These are phyloP conservation scores for Paradoxurus hermaphroditus DNA, from an alignment of 2,113 vertebrate species.

Conservation along the genomic window DNA sequence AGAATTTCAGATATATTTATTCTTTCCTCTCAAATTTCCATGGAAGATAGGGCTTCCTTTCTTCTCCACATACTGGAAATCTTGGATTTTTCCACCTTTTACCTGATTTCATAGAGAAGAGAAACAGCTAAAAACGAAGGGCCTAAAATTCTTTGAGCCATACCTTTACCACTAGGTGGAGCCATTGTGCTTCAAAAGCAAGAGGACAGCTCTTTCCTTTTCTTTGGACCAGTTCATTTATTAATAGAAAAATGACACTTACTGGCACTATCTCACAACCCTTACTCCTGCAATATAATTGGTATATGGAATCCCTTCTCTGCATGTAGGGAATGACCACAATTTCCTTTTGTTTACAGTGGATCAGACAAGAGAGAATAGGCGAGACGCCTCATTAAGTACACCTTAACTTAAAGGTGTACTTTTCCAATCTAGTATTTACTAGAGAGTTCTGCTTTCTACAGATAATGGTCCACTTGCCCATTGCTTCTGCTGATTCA, in stretches of 20 bases:
- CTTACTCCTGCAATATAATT: neutral
- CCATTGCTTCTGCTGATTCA: neutral
- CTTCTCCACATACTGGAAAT: neutral
- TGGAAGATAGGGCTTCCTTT: neutral
- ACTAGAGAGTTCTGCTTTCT: neutral
- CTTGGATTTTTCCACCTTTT: neutral
- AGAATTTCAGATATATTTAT: neutral
- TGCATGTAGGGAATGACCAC: neutral
- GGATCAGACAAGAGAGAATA: neutral
- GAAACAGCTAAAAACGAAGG: neutral
- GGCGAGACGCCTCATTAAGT: neutral
- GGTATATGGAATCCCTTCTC: neutral
- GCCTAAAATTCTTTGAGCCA: neutral
- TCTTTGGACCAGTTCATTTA: neutral
- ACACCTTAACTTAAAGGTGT: neutral
- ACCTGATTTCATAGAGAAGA: neutral
- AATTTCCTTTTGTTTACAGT: neutral
- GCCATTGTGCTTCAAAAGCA: neutral
- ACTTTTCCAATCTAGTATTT: neutral
- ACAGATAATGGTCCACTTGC: neutral
- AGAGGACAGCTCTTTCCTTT: neutral
- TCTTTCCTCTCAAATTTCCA: neutral
- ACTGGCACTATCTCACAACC: neutral
- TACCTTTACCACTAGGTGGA: neutral
- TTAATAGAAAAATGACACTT: neutral